Evolutionary conservation across 1,140 invertebrate genomes (phyloP).

Genomic region (Protaetia brevitarsis): DNA sequence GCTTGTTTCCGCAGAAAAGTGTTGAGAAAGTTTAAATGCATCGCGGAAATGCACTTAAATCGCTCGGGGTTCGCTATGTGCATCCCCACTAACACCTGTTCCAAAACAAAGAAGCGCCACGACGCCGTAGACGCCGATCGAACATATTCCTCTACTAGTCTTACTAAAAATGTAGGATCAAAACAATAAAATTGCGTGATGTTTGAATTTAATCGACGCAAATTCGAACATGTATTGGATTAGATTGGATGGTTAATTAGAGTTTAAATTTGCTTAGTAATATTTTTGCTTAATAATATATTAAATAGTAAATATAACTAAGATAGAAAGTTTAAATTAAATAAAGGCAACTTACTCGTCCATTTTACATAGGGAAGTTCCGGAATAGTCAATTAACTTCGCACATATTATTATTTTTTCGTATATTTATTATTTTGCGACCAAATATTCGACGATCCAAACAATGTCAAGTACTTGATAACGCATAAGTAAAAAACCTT

Average conservation of each 20-base stretch:
- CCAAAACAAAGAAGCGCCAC: slow-evolving; percentile 34
- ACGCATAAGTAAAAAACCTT: neutral
- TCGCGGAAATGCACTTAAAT: slow-evolving; percentile 19
- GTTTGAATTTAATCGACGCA: neutral
- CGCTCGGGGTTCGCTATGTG: slow-evolving; percentile 20
- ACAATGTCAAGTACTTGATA: too few species aligned
- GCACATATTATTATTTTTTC: slow-evolving; percentile 16
- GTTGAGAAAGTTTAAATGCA: neutral
- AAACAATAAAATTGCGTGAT: slow-evolving; percentile 25
- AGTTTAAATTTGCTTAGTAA: neutral
- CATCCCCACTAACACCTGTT: slow-evolving; percentile 29
- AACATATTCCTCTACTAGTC: slow-evolving; percentile 28
- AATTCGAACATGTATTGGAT: neutral
- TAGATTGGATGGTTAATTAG: neutral
- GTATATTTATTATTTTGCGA: slow-evolving; percentile 7
- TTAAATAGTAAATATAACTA: neutral
- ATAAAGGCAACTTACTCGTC: slow-evolving; percentile 21
- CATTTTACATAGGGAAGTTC: slow-evolving; percentile 15
- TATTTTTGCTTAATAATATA: neutral
- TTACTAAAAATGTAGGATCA: slow-evolving; percentile 26
- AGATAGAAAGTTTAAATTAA: neutral
- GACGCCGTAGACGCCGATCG: slow-evolving; percentile 37
- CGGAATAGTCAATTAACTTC: neutral
- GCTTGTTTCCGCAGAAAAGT: neutral
- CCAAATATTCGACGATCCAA: neutral